Conservation (phyloP, 2,888 invertebrate genomes). For the Marasmarcha lunaedactyla region DNA sequence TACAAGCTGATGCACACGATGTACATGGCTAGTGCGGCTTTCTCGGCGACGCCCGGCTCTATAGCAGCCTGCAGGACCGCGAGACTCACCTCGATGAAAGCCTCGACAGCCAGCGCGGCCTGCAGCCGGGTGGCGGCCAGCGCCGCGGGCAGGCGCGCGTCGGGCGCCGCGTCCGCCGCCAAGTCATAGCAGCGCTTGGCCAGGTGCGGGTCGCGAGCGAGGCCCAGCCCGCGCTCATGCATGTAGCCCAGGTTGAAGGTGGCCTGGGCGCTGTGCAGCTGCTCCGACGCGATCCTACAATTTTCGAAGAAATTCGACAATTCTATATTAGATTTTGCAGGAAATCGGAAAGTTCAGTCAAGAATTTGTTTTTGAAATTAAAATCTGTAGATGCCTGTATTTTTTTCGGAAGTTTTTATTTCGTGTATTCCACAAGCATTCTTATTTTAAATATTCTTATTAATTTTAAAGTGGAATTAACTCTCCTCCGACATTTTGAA, state of each 20-base stretch:
- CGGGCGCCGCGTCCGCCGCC: slow-evolving; percentile 91
- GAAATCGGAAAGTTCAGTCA: too few species aligned
- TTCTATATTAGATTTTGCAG: background rate
- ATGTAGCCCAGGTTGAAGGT: slow-evolving; percentile 99
- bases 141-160: slow-evolving; percentile 94
- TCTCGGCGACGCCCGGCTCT: background rate
- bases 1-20: too few species aligned
- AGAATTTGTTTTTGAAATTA: too few species aligned
- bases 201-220: slow-evolving; percentile 89
- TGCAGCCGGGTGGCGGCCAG: slow-evolving; percentile 89
- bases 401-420: too few species aligned
- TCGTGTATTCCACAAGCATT: too few species aligned
- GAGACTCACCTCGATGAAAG: slow-evolving; percentile 5
- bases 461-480: too few species aligned
- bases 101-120: slow-evolving; percentile 53
- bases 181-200: slow-evolving; percentile 98
- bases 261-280: slow-evolving; percentile 96
- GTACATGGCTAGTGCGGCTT: background rate
- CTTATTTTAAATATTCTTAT: too few species aligned
- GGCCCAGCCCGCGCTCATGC: slow-evolving; percentile 97
- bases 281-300: slow-evolving; percentile 70
- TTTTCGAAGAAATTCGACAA: background rate
- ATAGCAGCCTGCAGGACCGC: background rate
- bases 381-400: too few species aligned
- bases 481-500: too few species aligned